Evolutionary conservation across 2,113 vertebrate genomes (phyloP).

Genomic region (Ptychochromis oligacanthus): DNA sequence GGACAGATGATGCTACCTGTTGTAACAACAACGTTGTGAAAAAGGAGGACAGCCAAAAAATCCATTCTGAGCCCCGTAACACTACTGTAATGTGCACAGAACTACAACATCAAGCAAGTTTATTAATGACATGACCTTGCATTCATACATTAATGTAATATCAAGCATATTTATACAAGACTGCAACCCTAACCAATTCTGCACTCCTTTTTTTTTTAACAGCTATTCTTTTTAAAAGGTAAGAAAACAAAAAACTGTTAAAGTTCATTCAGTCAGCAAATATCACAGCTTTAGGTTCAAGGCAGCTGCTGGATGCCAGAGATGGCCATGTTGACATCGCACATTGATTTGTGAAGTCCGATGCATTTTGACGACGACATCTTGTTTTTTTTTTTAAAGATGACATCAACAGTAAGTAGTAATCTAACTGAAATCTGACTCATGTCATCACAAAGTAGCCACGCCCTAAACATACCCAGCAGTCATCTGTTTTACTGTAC

Average conservation of each 20-base stretch:
- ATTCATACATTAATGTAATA: not conserved
- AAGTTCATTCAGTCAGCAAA: not conserved
- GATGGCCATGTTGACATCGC: too few relatives aligned
- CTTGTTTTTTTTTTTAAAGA: too few relatives aligned
- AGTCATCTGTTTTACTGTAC: too few relatives aligned
- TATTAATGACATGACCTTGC: not conserved
- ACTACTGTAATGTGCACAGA: constrained; percentile 9
- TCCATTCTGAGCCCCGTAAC: not conserved
- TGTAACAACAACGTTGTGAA: constrained; percentile 9
- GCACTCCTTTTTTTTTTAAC: not conserved
- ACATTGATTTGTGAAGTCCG: too few relatives aligned
- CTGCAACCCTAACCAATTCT: not conserved
- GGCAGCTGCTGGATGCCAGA: too few relatives aligned
- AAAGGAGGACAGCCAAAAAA: constrained; percentile 3
- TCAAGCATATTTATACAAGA: not conserved
- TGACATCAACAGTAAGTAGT: too few relatives aligned
- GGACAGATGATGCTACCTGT: constrained; percentile 56
- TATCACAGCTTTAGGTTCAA: not conserved
- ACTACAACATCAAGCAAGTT: not conserved
- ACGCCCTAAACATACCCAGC: too few relatives aligned
- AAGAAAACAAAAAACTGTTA: not conserved
- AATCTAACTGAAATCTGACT: too few relatives aligned
- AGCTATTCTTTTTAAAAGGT: not conserved
- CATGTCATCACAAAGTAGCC: too few relatives aligned
- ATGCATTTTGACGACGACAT: too few relatives aligned